phyloP scores from a whole-genome alignment of 2,888 invertebrate genomes.

The Atrina japonica region DNA sequence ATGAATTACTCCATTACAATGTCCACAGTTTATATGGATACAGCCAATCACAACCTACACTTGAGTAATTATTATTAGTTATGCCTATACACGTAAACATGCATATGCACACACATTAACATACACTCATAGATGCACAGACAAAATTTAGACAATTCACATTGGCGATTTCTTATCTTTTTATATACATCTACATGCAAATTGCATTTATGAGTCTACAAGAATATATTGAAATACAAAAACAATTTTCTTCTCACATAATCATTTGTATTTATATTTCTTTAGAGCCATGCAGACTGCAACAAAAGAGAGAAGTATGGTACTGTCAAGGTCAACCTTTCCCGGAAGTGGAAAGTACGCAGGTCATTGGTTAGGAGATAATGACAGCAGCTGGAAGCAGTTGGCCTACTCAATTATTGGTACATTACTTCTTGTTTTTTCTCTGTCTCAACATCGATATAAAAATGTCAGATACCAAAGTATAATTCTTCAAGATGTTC shows the following conservation, averaged over 20 bases:
- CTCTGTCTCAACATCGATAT: too few species aligned
- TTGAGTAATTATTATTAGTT: constrained; percentile 78
- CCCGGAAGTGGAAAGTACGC: constrained; percentile 72
- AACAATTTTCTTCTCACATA: too few species aligned
- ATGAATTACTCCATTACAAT: constrained; percentile 70
- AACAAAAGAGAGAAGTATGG: constrained; percentile 78
- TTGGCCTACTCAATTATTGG: constrained; percentile 82
- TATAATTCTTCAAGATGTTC: neutral
- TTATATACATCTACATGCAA: too few species aligned
- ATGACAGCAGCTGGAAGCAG: constrained; percentile 68
- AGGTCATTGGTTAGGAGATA: constrained; percentile 77
- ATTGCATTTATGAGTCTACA: too few species aligned
- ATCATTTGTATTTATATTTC: too few species aligned
- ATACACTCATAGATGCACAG: neutral
- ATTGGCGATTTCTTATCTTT: too few species aligned
- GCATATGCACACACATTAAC: neutral
- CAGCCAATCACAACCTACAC: constrained; percentile 88
- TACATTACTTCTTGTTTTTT: too few species aligned
- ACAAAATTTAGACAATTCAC: too few species aligned
- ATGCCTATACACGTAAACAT: too few species aligned
- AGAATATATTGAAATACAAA: too few species aligned
- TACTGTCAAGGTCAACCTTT: constrained; percentile 83
- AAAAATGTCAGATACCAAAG: too few species aligned
- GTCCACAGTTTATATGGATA: constrained; percentile 75
- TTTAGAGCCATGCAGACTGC: constrained; percentile 67